A percentile compares a stretch with the other conserved stretches of the same genome.
phyloP scores from a whole-genome alignment of 1,140 invertebrate genomes.

The Conus ventricosus region DNA sequence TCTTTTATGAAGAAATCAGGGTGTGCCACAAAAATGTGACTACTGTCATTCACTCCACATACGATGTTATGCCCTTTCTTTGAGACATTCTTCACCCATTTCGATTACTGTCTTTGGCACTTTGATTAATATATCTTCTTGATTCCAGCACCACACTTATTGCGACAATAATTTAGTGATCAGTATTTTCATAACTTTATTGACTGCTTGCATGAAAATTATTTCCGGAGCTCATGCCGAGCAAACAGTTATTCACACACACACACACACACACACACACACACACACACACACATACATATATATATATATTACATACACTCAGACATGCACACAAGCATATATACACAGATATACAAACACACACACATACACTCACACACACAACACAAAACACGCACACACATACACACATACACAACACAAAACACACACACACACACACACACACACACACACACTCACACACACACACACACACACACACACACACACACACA shows the following conservation, averaged over 20 bases:
- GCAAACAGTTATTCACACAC: neutral
- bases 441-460: constrained; percentile 5
- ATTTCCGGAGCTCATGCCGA: no score
- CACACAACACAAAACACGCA: neutral
- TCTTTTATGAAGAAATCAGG: neutral
- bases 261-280: neutral
- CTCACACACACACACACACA: neutral
- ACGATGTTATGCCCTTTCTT: no score
- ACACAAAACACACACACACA: no score
- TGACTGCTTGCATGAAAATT: no score
- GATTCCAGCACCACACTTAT: no score
- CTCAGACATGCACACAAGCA: no score
- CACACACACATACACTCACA: neutral
- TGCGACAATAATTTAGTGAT: no score
- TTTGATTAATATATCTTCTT: no score
- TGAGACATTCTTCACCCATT: no score
- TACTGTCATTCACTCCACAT: no score
- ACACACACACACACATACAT: neutral
- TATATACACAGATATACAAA: neutral
- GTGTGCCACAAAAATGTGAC: neutral
- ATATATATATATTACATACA: neutral
- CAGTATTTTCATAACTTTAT: no score
- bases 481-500: constrained; percentile 4
- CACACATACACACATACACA: neutral
- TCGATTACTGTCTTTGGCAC: no score